These are phyloP conservation scores for Chrysina gloriosa DNA, from an alignment of 2,888 invertebrate species.

Conservation along the genomic window DNA sequence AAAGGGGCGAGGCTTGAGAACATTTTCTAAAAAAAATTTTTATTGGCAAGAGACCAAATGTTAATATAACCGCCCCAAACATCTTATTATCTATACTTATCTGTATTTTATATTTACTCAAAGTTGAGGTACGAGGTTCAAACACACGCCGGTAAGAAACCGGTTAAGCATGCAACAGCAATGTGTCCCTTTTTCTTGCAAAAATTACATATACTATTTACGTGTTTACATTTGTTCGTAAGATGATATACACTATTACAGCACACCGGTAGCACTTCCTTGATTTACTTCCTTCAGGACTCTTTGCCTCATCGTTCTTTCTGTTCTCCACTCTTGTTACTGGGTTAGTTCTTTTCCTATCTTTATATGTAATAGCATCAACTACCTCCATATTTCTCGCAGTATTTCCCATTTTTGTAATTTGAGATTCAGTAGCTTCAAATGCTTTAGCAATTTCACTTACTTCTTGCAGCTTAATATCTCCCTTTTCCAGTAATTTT, in stretches of 20 bases:
- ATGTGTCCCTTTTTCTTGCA: neutral
- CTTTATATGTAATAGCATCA: neutral
- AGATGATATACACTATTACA: neutral
- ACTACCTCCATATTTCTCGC: neutral
- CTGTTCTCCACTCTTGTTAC: no score
- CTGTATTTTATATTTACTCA: no score
- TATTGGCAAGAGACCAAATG: no score
- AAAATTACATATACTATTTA: constrained; percentile 5
- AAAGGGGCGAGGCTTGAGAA: no score
- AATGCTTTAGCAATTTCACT: constrained; percentile 31
- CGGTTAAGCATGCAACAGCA: neutral
- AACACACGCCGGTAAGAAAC: no score
- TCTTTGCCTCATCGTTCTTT: no score
- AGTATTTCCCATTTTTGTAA: neutral
- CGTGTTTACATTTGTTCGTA: neutral
- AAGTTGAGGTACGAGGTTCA: no score
- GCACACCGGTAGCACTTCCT: neutral
- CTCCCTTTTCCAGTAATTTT: constrained; percentile 28
- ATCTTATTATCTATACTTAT: no score
- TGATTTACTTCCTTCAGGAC: neutral
- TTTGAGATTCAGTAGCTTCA: constrained; percentile 26
- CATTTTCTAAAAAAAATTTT: no score
- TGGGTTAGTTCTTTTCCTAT: neutral
- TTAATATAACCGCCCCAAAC: no score
- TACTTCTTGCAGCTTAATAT: constrained; percentile 19